Evolutionary conservation across 2,888 invertebrate genomes (phyloP), one percentile per base, ranked within the genome.

Genomic region (Calliopum simillimum): DNA sequence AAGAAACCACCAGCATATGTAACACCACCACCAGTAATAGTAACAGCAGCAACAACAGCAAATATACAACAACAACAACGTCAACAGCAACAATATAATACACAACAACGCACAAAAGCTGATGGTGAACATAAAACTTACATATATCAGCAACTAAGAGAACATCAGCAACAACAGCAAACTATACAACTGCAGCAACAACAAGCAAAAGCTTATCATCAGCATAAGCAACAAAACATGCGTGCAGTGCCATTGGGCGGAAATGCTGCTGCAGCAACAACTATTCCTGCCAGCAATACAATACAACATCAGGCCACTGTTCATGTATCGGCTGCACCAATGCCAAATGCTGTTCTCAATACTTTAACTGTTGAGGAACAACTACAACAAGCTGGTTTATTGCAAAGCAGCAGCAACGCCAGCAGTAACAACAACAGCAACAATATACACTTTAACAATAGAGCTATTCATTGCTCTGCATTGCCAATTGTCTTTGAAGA

Each of bases 51-150:
- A 62, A 21, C 63, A 68, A 11, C 70, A 70, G 55, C 69, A 71
- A 16, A 19, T 53, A 16, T 33, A 69, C 14, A 61, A 77, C 70
- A 73, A 67, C 62, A 43, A 68, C 75, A 66, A 5, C 70, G 71
- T 23, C 74, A 72, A 51, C 77, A 76, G n/a, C 76, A 76, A 53
- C 76, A 78, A 12, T 79, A 78, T 53, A 79, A 76, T 70, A 68
- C 75, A 25, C 79, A 79, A 53, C 78, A 78, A 70, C 79, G 82
- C 72, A 82, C 82, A 51, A 78, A 78, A 70, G 82, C 81, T 33
- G 82, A 82, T 75, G 82, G 82, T 64, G 82, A 81, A 71, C 76
- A 82, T 33, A 76, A 78, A 58, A 71, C 74, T 44, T 74, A 74
- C 53, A 65, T 75, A 23, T 76, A 78, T 65, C 76, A 76, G 43